phyloP scores from a whole-genome alignment of 2,113 vertebrate genomes.

The Laticauda laticaudata region DNA sequence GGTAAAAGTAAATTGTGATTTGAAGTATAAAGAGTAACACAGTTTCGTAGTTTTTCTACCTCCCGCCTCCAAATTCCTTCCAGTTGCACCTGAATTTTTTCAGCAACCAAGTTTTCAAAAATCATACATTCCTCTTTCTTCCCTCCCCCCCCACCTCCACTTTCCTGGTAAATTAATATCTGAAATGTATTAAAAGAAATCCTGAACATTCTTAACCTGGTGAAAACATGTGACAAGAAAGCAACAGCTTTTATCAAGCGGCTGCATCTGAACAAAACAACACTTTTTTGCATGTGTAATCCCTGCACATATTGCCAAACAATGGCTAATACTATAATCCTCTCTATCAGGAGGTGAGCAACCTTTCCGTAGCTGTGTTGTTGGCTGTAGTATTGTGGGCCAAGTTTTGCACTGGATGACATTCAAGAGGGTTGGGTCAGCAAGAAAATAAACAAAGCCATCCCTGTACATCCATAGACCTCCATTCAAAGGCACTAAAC shows the following conservation, averaged over 20 bases:
- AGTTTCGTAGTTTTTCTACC: neutral
- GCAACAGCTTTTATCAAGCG: neutral
- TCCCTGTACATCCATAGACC: neutral
- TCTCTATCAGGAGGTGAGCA: neutral
- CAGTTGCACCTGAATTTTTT: neutral
- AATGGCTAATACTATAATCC: neutral
- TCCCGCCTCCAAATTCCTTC: neutral
- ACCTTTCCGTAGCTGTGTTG: neutral
- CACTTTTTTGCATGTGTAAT: neutral
- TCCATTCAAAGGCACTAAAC: neutral
- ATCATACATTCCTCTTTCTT: neutral
- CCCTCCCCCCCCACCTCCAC: fast-evolving
- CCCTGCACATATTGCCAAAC: neutral
- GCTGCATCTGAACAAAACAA: neutral
- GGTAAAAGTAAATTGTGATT: neutral
- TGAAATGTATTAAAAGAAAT: neutral
- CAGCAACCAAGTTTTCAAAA: neutral
- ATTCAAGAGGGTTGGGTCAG: neutral
- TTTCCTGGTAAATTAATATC: neutral
- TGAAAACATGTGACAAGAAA: neutral
- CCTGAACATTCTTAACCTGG: neutral
- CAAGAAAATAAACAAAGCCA: neutral
- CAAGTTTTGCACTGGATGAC: neutral
- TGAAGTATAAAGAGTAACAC: neutral
- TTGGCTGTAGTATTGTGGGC: neutral